phyloP scores from a whole-genome alignment of 2,113 vertebrate species.

The Narcine bancroftii region DNA sequence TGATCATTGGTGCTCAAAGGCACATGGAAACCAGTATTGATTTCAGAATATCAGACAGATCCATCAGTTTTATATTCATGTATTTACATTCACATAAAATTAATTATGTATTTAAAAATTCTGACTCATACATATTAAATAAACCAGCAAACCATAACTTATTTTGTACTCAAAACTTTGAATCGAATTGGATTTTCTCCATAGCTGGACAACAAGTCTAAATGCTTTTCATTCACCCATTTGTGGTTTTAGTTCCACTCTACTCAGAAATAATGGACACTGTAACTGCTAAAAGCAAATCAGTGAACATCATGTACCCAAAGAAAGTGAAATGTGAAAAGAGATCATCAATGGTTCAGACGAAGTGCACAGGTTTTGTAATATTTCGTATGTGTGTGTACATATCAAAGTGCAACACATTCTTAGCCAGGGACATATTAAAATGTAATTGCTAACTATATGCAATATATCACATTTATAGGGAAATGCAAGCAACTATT shows the following conservation, averaged over 20 bases:
- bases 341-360: background rate
- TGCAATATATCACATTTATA: background rate
- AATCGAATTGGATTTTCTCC: background rate
- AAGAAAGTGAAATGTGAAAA: background rate
- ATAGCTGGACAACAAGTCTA: background rate
- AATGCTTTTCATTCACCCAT: too few relatives aligned
- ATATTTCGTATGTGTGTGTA: background rate
- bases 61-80: background rate
- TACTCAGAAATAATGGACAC: background rate
- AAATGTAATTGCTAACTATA: background rate
- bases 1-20: background rate
- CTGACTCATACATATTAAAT: background rate
- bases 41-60: background rate
- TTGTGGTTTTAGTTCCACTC: background rate
- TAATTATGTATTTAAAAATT: background rate
- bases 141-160: background rate
- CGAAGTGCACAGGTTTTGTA: background rate
- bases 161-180: too few relatives aligned
- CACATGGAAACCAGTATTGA: background rate
- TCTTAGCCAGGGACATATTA: background rate
- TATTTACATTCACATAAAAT: background rate
- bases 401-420: background rate
- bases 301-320: background rate
- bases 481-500: background rate
- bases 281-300: too few relatives aligned